Base-by-base conservation (phyloP, 92 coral and sea anemone genomes). In the Epizoanthus illoricatus region DNA sequence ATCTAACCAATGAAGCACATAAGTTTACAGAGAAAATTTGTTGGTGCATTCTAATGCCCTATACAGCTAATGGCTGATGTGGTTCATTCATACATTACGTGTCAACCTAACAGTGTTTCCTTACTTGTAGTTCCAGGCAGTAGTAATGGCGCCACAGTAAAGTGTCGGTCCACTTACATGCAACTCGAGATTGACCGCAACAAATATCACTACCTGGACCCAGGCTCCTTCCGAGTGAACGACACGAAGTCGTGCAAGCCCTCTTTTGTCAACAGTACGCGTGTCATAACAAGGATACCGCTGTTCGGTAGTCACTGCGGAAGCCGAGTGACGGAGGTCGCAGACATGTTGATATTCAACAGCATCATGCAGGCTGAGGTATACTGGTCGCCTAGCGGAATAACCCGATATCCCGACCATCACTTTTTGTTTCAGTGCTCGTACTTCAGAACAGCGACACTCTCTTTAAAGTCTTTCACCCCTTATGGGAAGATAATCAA, bases 401-500 rank as follows among this genome's bases (percentile, higher is more conserved):
- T 78, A 18, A 4, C 82, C 3, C 70, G 82, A 10, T 23, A 78
- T 24, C 71, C 70, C 1, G 82, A 78, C 18, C 82, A 78, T 15
- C 3, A 19, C 28, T 78, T 78, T 40, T 18, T 10, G 10, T 41
- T 78, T 28, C n/a, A 62, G 18, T 78, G 82, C 24, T 43, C 21
- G 5, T 78, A 78, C 82, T 78, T 78, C 82, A 78, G 82, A 47
- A 78, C 82, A 20, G 82, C 82, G 17, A 63, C 11, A 7, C 39
- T 78, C 45, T 39, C 82, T 62, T 43, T 78, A 41, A 42, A 21
- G 23, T 78, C 82, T 43, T 78, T 78, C 42, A 42, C 71, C 20
- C 82, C 82, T 6, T 71, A 78, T 63, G 82, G 70, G 39, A 78
- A 78, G 9, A 62, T 78, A 5, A 19, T 78, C 71, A 24, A 4